Conservation (phyloP, 2,888 invertebrate species). For the Rotaria magnacalcarata region DNA sequence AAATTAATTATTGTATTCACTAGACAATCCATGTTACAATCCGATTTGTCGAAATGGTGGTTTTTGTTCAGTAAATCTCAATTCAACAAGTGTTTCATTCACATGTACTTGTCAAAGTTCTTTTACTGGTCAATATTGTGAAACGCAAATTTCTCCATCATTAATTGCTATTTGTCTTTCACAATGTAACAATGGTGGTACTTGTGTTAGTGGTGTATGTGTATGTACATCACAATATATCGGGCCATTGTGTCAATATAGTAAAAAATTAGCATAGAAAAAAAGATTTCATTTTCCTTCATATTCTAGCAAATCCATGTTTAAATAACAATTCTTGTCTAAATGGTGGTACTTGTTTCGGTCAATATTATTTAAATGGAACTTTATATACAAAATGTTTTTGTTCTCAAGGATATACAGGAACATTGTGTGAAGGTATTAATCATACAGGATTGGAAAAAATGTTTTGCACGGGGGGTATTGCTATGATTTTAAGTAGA, state of each 20-base stretch:
- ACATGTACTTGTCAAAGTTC: not conserved
- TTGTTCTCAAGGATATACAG: constrained; percentile 27
- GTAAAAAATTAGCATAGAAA: not conserved
- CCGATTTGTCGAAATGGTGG: not conserved
- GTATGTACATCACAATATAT: not conserved
- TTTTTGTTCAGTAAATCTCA: not conserved
- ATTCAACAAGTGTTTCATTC: constrained; percentile 23
- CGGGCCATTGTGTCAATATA: constrained; percentile 18
- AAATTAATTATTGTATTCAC: not conserved
- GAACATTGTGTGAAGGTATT: not conserved
- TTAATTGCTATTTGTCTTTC: not conserved
- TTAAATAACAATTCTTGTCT: not conserved
- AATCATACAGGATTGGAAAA: no score
- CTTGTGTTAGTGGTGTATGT: not conserved
- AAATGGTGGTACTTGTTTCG: constrained; percentile 23
- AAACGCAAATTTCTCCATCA: not conserved
- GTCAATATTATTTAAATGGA: not conserved
- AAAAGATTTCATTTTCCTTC: not conserved
- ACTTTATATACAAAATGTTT: not conserved
- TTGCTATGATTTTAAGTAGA: no score
- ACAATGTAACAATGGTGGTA: not conserved
- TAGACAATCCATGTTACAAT: constrained; percentile 19
- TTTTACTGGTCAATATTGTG: not conserved
- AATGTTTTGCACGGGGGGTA: no score
- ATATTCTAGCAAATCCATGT: not conserved